phyloP scores from a whole-genome alignment of 2,797 vertebrate species.

The Fundulus diaphanus region DNA sequence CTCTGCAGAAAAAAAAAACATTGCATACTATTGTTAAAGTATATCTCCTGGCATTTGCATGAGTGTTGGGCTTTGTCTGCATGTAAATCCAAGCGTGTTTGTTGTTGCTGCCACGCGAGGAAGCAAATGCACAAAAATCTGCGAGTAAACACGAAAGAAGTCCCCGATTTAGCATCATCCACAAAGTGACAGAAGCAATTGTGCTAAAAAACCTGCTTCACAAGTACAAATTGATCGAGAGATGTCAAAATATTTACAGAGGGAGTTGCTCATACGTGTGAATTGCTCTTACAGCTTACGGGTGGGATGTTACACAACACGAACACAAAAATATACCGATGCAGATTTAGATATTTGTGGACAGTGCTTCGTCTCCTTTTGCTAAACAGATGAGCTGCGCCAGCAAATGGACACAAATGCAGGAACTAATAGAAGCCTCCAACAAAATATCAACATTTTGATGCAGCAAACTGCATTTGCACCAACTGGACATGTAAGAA shows the following conservation, averaged over 20 bases:
- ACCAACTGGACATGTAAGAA: neutral
- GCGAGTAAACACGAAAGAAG: neutral
- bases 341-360: constrained; percentile 1
- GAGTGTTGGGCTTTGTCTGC: neutral
- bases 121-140: constrained; percentile 3
- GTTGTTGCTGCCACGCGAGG: neutral
- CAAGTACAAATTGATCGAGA: constrained; percentile 16
- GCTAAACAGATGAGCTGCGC: neutral
- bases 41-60: neutral
- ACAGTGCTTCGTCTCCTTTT: neutral
- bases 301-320: constrained; percentile 8
- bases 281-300: neutral
- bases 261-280: neutral
- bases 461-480: neutral
- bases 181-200: neutral
- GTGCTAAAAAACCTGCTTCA: constrained; percentile 11
- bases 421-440: neutral
- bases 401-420: neutral
- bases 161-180: neutral
- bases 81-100: neutral
- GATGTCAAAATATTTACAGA: constrained; percentile 3
- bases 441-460: neutral
- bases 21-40: neutral
- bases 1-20: neutral
- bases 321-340: constrained; percentile 3